A percentile compares a stretch with the other conserved stretches of the same genome.
Evolutionary conservation across 2,113 vertebrate species (phyloP).

Genomic region (Fulmarus glacialis): DNA sequence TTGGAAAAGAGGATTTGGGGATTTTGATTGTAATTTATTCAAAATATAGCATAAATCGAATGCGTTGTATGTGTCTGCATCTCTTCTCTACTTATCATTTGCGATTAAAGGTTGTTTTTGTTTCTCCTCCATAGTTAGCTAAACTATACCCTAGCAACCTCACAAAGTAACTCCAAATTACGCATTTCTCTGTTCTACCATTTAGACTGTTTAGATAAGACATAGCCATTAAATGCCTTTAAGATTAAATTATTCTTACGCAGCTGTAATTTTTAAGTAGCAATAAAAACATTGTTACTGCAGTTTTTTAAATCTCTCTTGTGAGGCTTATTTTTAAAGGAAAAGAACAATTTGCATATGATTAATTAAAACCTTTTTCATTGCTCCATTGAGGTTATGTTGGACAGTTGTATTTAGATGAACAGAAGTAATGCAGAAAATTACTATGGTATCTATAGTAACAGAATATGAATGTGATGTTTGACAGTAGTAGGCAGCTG

Average conservation of each 20-base stretch:
- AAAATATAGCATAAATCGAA: neutral
- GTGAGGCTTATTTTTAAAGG: constrained; percentile 59
- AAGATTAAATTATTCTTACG: constrained; percentile 57
- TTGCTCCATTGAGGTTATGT: constrained; percentile 63
- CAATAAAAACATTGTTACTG: constrained; percentile 63
- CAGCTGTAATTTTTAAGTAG: constrained; percentile 65
- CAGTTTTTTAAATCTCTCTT: constrained; percentile 45
- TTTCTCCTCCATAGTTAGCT: neutral
- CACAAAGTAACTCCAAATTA: constrained; percentile 23
- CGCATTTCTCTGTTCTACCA: constrained; percentile 22
- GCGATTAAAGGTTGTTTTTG: neutral
- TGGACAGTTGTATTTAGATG: constrained; percentile 64
- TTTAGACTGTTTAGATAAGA: constrained; percentile 59
- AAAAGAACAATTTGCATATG: constrained; percentile 68
- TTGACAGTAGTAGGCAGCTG: constrained; percentile 56
- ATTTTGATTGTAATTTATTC: neutral
- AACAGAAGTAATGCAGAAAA: constrained; percentile 60
- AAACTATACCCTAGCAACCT: constrained; percentile 15
- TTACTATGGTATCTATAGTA: constrained; percentile 67
- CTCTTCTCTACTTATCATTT: neutral
- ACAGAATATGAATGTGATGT: constrained; percentile 60
- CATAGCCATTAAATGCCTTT: constrained; percentile 44
- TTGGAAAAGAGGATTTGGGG: neutral
- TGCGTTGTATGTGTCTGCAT: neutral
- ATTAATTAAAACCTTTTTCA: constrained; percentile 70